These are phyloP conservation scores for Coelinius sp. DNA, from an alignment of 2,888 invertebrate genomes.

Conservation along the genomic window DNA sequence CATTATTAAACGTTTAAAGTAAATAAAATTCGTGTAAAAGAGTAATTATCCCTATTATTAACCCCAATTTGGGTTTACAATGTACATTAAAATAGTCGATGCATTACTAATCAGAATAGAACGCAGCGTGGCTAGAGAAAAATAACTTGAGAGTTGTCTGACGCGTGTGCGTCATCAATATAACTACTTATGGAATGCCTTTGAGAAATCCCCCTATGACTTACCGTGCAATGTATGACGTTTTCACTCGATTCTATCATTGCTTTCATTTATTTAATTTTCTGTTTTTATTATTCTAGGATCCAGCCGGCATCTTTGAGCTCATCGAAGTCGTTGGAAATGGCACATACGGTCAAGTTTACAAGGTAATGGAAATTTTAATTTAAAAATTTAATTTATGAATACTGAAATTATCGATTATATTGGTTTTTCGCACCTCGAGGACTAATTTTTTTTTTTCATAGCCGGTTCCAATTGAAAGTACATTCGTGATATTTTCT, in stretches of 20 bases:
- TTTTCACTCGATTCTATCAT: not conserved
- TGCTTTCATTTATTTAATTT: not conserved
- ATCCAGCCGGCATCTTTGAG: slow-evolving; percentile 99
- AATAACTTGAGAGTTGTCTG: slow-evolving; percentile 11
- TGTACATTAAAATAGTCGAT: slow-evolving; percentile 6
- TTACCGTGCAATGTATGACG: not conserved
- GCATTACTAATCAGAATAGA: slow-evolving; percentile 34
- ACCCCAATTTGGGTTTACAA: no score
- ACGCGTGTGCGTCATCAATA: slow-evolving; percentile 40
- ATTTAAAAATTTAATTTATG: not conserved
- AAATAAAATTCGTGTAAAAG: no score
- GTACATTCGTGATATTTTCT: no score
- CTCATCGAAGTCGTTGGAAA: slow-evolving; percentile 99
- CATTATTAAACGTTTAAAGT: no score
- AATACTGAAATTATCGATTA: no score
- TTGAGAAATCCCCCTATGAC: slow-evolving; percentile 19
- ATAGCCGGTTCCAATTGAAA: no score
- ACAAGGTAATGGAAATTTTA: slow-evolving; percentile 82
- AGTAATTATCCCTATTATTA: no score
- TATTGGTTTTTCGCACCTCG: no score
- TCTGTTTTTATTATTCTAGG: slow-evolving; percentile 75
- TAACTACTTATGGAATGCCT: slow-evolving; percentile 26
- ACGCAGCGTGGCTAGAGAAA: slow-evolving; percentile 22
- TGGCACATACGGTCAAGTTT: slow-evolving; percentile 99
- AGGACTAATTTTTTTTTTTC: no score